Percentiles rank a stretch among this genome's conserved stretches.
phyloP scores from a whole-genome alignment of 2,888 invertebrate species.

The Leucoma salicis region DNA sequence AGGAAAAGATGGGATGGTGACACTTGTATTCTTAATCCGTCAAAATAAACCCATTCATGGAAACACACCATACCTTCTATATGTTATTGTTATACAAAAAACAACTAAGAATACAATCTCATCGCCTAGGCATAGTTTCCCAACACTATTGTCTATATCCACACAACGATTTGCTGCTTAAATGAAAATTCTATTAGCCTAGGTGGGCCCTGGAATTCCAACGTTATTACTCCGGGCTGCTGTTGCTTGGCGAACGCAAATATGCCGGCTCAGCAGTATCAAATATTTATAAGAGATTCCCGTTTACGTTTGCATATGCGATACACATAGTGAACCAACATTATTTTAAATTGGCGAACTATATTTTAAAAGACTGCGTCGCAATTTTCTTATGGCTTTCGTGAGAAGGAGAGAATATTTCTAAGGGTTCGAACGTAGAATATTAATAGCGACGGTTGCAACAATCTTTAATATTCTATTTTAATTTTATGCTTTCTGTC shows the following conservation, averaged over 20 bases:
- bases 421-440: background rate
- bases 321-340: constrained; percentile 45
- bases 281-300: constrained; percentile 71
- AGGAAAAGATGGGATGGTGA: too few relatives aligned
- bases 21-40: too few relatives aligned
- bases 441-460: too few relatives aligned
- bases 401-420: constrained; percentile 7
- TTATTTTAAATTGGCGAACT: constrained; percentile 49
- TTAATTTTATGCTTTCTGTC: too few relatives aligned
- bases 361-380: constrained; percentile 30
- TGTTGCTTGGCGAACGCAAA: constrained; percentile 51
- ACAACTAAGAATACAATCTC: constrained; percentile 23
- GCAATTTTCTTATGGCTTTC: constrained; percentile 43
- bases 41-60: constrained; percentile 13
- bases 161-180: constrained; percentile 47
- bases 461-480: too few relatives aligned
- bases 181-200: constrained; percentile 62
- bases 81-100: constrained; percentile 18
- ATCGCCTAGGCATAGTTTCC: constrained; percentile 24
- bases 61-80: constrained; percentile 9
- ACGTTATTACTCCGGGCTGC: constrained; percentile 45
- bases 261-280: constrained; percentile 52
- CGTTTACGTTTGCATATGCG: constrained; percentile 48
- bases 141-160: constrained; percentile 26
- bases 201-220: constrained; percentile 45